These are phyloP conservation scores for Augochlora pura DNA, from an alignment of 1,140 invertebrate genomes.

Conservation along the genomic window DNA sequence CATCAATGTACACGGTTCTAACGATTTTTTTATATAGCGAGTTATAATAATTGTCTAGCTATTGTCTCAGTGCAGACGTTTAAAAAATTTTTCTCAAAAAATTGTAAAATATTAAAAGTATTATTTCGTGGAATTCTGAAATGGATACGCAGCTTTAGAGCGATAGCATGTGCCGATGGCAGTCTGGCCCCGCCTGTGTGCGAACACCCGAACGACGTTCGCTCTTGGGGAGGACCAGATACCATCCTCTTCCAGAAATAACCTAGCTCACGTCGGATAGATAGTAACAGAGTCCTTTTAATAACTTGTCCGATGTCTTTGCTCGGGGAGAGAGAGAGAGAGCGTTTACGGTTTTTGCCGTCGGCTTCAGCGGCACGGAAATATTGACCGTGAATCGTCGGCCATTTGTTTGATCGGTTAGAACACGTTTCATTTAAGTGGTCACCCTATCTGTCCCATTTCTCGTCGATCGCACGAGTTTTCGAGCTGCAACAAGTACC, in stretches of 20 bases:
- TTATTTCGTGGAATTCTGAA: no score
- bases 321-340: background rate
- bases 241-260: slow-evolving; percentile 55
- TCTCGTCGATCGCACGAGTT: background rate
- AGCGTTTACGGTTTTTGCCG: background rate
- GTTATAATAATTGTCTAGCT: no score
- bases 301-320: slow-evolving; percentile 47
- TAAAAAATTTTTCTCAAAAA: no score
- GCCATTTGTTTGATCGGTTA: background rate
- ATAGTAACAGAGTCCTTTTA: slow-evolving; percentile 49
- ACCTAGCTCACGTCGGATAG: slow-evolving; percentile 33
- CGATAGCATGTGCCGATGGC: slow-evolving; percentile 37
- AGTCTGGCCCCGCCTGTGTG: background rate
- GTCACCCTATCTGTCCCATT: background rate
- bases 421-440: background rate
- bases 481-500: background rate
- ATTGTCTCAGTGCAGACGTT: no score
- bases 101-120: no score
- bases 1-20: no score
- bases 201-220: background rate
- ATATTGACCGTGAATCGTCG: slow-evolving; percentile 4
- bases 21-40: no score
- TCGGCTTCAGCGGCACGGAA: background rate
- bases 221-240: slow-evolving; percentile 35
- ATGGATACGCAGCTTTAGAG: slow-evolving; percentile 16